Base-by-base conservation (phyloP, 2,888 invertebrate species). In the Cheilosia grossa region DNA sequence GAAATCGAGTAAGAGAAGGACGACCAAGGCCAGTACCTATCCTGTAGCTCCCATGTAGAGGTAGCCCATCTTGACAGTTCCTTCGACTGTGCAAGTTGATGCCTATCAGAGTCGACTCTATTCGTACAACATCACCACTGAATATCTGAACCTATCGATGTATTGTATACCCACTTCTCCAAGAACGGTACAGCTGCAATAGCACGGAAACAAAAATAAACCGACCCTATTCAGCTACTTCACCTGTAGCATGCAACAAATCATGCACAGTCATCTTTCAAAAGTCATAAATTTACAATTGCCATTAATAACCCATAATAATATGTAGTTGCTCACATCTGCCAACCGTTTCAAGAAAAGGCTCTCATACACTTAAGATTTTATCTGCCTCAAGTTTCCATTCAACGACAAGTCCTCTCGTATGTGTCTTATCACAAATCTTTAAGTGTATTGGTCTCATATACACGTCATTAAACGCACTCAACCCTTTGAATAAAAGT, bases 371-470 rank as follows among this genome's bases (percentile, higher is more conserved):
- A 33, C 67, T 77, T 44, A 19, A 61, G 67, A 69, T 77, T 54
- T 40, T 47, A 70, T 78, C 67, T 44, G 49, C 21, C 53, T 69
- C 63, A 72, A 72, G 72, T 19, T 21, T 56, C 30, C 56, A 56
- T 58, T 69, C 37, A 42, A 51, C 13, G 44, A 33, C 51, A 58
- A 72, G 54, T 27, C 67, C 67, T n/a, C 54, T 63, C 56, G 24
- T 33, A 37, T 54, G 19, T 15, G 54, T 37, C 63, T 49, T 66
- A 79, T 83, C 79, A 21, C 27, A n/a, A 27, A 73, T 64, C 67
- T 79, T 47, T 7, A 63, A 83, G 82, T 67, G 72, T 54, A 73
- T 82, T 54, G 64, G 53, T 66, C 54, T 51, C 64, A 30, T 53
- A 40, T 40, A 58, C 49, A 79, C 51, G 37, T 15, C 70, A 72